These are phyloP conservation scores for Ormia ochracea DNA, from an alignment of 2,888 invertebrate genomes.

Conservation along the genomic window DNA sequence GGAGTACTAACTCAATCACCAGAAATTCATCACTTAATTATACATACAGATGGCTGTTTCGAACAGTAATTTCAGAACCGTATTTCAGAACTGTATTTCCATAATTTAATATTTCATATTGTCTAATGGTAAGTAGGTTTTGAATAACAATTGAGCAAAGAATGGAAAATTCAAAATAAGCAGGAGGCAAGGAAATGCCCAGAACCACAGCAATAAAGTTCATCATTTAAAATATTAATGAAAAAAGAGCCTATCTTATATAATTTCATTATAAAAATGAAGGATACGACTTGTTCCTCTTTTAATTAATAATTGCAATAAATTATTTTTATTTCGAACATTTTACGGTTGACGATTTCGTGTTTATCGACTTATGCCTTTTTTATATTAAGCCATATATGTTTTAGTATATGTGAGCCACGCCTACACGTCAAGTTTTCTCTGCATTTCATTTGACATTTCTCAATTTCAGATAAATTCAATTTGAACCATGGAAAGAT, in stretches of 20 bases:
- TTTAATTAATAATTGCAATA: neutral
- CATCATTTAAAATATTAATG: neutral
- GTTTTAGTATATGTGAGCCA: too few relatives aligned
- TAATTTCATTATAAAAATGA: neutral
- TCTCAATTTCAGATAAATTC: too few relatives aligned
- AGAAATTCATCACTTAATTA: constrained; percentile 10
- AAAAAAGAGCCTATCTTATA: neutral
- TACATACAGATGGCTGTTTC: constrained; percentile 9
- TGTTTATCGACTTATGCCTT: too few relatives aligned
- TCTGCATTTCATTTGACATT: too few relatives aligned
- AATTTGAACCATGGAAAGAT: too few relatives aligned
- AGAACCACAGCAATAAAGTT: too few relatives aligned
- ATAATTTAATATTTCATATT: too few relatives aligned
- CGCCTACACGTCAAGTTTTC: too few relatives aligned
- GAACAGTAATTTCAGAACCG: neutral
- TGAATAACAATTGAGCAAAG: neutral
- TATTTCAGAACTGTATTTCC: neutral
- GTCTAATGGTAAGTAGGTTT: constrained; percentile 9
- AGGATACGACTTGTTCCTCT: neutral
- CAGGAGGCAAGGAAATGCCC: too few relatives aligned
- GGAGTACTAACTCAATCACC: neutral
- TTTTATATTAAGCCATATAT: too few relatives aligned
- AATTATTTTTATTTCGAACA: too few relatives aligned
- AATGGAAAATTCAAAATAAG: neutral
- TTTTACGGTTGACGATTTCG: too few relatives aligned